phyloP scores from a whole-genome alignment of 2,113 vertebrate species.

The Brachionichthys hirsutus region DNA sequence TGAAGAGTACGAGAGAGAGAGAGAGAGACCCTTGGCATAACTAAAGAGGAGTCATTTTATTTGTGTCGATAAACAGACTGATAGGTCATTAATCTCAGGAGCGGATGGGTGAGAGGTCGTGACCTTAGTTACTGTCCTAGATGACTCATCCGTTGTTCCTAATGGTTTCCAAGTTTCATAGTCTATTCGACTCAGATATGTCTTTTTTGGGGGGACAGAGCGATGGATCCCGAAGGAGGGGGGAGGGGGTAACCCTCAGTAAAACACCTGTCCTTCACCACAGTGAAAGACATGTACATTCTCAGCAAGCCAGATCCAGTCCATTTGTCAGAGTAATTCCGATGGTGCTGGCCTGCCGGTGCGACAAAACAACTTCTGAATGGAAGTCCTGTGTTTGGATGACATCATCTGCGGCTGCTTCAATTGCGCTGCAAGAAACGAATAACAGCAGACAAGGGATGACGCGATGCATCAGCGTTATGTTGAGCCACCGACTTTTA shows the following conservation, averaged over 20 bases:
- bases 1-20: conserved; percentile 22
- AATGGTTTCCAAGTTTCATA: conserved; percentile 56
- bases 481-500: conserved; percentile 59
- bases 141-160: conserved; percentile 72
- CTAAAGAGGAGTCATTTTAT: conserved; percentile 65
- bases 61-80: conserved; percentile 73
- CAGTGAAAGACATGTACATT: conserved; percentile 49
- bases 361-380: conserved; percentile 70
- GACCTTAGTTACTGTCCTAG: conserved; percentile 55
- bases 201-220: conserved; percentile 20
- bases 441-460: conserved; percentile 57
- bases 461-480: conserved; percentile 65
- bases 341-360: conserved; percentile 47
- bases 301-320: conserved; percentile 52
- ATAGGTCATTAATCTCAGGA: conserved; percentile 73
- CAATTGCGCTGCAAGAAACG: conserved; percentile 67
- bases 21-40: conserved; percentile 40
- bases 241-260: conserved; percentile 24
- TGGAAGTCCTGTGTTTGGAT: conserved; percentile 67
- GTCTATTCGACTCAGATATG: conserved; percentile 46
- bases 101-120: conserved; percentile 53
- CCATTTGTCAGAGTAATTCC: conserved; percentile 69
- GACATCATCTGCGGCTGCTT: conserved; percentile 69
- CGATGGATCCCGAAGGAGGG: conserved; percentile 7
- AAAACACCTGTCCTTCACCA: conserved; percentile 69